Conservation (phyloP, 2,888 invertebrate genomes). For the Sphecodes monilicornis region DNA sequence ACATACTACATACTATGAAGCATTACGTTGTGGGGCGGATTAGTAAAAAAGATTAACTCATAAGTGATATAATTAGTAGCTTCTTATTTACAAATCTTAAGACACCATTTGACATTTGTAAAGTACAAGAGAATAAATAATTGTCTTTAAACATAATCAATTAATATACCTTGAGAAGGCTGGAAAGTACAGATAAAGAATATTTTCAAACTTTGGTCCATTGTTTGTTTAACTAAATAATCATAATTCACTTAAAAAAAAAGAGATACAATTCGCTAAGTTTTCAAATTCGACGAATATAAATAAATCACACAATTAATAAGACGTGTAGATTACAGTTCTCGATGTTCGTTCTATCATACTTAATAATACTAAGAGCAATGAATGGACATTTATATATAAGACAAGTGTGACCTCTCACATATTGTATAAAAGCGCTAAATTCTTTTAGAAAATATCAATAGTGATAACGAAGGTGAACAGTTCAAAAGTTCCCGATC, state of each 20-base stretch:
- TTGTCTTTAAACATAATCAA: conserved; percentile 48
- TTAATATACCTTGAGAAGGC: conserved; percentile 45
- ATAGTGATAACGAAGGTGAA: conserved; percentile 44
- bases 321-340: conserved; percentile 52
- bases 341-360: conserved; percentile 37
- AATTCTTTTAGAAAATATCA: conserved; percentile 52
- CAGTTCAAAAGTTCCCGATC: conserved; percentile 36
- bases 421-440: conserved; percentile 49
- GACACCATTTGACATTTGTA: conserved; percentile 41
- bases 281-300: conserved; percentile 64
- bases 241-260: conserved; percentile 50
- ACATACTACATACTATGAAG: conserved; percentile 8
- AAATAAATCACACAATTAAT: conserved; percentile 55
- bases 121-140: conserved; percentile 64
- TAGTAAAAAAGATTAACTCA: conserved; percentile 36
- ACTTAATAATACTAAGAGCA: conserved; percentile 44
- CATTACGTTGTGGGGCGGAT: conserved; percentile 20
- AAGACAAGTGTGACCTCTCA: conserved; percentile 32
- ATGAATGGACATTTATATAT: conserved; percentile 34
- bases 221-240: conserved; percentile 63
- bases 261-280: conserved; percentile 38
- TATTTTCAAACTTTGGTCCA: conserved; percentile 69
- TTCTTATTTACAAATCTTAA: conserved; percentile 48
- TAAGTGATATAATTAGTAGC: conserved; percentile 57
- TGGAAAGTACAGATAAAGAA: conserved; percentile 52